Conservation (phyloP, 1,140 invertebrate species). For the Hycleus cichorii region DNA sequence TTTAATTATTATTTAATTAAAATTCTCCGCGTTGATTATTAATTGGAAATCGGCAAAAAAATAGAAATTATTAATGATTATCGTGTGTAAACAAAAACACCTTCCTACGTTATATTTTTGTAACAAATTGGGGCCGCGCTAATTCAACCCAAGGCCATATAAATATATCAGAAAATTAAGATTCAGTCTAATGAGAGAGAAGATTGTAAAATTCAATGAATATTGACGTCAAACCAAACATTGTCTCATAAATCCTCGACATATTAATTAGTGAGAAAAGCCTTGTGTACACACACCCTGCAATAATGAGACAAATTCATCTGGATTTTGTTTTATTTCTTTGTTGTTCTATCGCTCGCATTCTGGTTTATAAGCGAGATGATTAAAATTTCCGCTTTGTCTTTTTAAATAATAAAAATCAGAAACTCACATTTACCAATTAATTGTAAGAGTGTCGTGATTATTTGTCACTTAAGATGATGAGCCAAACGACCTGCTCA, state of each 20-base stretch:
- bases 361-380: neutral
- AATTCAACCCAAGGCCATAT: constrained; percentile 21
- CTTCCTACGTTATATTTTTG: too few relatives aligned
- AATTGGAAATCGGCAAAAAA: too few relatives aligned
- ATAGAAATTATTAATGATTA: too few relatives aligned
- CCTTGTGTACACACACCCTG: neutral
- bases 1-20: too few relatives aligned
- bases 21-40: too few relatives aligned
- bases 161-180: constrained; percentile 20
- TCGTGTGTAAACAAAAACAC: too few relatives aligned
- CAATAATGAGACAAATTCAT: too few relatives aligned
- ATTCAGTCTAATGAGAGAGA: constrained; percentile 19
- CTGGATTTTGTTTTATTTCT: neutral
- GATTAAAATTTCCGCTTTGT: constrained; percentile 30
- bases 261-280: constrained; percentile 1
- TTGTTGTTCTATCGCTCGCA: too few relatives aligned
- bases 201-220: constrained; percentile 17
- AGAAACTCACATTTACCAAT: constrained; percentile 38
- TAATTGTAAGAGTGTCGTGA: constrained; percentile 37
- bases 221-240: constrained; percentile 16
- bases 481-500: constrained; percentile 26
- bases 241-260: neutral
- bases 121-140: constrained; percentile 14
- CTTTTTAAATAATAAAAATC: constrained; percentile 32
- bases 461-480: constrained; percentile 41